Evolutionary conservation across 2,888 invertebrate species (phyloP).

Genomic region (Ichneumoninae sp.): DNA sequence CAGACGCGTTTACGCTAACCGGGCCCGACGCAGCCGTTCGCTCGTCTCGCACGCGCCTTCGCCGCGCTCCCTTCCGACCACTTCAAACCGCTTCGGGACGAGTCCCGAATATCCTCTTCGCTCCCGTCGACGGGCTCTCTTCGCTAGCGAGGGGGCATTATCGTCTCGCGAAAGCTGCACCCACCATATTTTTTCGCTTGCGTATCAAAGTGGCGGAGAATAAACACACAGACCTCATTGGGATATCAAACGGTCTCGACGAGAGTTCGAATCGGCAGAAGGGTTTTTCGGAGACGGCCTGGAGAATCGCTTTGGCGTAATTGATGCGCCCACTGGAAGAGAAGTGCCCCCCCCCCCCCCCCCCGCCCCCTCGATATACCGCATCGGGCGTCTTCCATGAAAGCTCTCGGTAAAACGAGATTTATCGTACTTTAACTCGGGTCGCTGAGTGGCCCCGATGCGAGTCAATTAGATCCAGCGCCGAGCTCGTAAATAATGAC

Average conservation of each 20-base stretch:
- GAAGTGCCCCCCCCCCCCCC: background rate
- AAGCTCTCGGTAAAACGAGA: slow-evolving; percentile 51
- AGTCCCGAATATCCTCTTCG: background rate
- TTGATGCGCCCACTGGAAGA: slow-evolving; percentile 7
- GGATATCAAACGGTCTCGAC: slow-evolving; percentile 21
- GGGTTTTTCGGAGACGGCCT: slow-evolving; percentile 8
- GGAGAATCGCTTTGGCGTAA: slow-evolving; percentile 20
- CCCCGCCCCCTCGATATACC: background rate
- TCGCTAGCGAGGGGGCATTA: background rate
- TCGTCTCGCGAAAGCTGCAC: background rate
- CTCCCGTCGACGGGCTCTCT: background rate
- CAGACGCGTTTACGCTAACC: slow-evolving; percentile 51
- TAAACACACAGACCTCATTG: slow-evolving; percentile 1
- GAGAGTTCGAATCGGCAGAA: slow-evolving; percentile 22
- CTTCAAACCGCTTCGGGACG: slow-evolving; percentile 9
- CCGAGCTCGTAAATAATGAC: slow-evolving; percentile 42
- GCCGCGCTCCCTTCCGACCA: background rate
- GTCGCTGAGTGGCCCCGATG: slow-evolving; percentile 28
- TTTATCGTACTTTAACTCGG: slow-evolving; percentile 59
- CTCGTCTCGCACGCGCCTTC: slow-evolving; percentile 29
- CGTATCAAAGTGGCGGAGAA: slow-evolving; percentile 28
- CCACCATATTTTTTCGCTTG: background rate
- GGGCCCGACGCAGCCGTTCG: slow-evolving; percentile 26
- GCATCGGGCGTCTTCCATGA: slow-evolving; percentile 12
- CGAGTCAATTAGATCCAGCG: slow-evolving; percentile 56